Conservation (phyloP, 2,797 vertebrate species). For the Coregonus ussuriensis region DNA sequence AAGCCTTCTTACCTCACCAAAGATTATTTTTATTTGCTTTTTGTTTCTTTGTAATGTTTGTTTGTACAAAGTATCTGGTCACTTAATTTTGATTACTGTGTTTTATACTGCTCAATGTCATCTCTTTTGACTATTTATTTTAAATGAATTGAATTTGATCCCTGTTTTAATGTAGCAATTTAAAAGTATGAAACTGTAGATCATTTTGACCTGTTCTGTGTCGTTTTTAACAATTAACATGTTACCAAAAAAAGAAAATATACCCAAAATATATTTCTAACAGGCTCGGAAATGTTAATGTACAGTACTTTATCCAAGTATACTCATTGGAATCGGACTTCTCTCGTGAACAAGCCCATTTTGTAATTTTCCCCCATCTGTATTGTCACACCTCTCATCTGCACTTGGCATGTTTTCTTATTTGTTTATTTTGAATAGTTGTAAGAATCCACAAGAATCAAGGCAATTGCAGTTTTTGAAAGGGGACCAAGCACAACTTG, state of each 20-base stretch:
- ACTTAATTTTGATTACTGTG: background rate
- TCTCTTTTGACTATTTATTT: constrained; percentile 5
- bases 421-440: constrained; percentile 1
- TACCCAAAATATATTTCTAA: constrained; percentile 8
- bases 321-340: background rate
- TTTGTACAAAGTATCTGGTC: background rate
- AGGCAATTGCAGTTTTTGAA: background rate
- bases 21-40: background rate
- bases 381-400: background rate
- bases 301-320: constrained; percentile 2
- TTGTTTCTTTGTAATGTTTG: background rate
- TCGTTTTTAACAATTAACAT: background rate
- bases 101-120: background rate
- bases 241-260: background rate
- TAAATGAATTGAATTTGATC: background rate
- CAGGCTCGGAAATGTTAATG: constrained; percentile 4
- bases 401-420: constrained; percentile 15
- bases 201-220: constrained; percentile 11
- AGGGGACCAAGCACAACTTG: background rate
- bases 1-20: background rate
- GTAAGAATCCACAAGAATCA: constrained; percentile 9
- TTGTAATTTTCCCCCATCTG: no score
- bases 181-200: constrained; percentile 10
- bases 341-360: background rate
- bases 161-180: background rate